These are phyloP conservation scores for Drosophila tristis DNA, from an alignment of 1,140 invertebrate genomes.

Conservation along the genomic window DNA sequence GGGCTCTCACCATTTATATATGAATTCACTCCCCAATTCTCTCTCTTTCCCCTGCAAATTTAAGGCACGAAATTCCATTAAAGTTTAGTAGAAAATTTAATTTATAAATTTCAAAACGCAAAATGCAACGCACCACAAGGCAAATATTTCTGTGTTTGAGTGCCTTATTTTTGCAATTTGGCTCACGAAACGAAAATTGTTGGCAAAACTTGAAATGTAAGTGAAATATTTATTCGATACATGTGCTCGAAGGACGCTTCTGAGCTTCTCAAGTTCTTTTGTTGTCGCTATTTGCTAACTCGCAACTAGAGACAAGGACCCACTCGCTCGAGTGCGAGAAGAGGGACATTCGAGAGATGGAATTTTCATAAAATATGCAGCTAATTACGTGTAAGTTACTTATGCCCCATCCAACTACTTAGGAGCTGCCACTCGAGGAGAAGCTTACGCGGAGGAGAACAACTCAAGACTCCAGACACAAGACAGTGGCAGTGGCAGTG, in stretches of 20 bases:
- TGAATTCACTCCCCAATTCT: too few species aligned
- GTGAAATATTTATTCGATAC: conserved; percentile 24
- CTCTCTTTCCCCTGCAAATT: too few species aligned
- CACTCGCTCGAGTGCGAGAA: neutral
- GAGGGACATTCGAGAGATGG: conserved; percentile 15
- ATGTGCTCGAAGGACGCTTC: neutral
- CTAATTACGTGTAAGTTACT: conserved; percentile 75
- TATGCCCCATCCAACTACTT: conserved; percentile 36
- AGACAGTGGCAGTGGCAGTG: conserved; percentile 14
- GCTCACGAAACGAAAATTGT: neutral
- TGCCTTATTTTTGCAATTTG: neutral
- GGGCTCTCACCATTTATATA: too few species aligned
- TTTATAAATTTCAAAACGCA: too few species aligned
- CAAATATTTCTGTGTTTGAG: neutral
- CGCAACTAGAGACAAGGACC: neutral
- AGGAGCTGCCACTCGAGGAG: conserved; percentile 5
- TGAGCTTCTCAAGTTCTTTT: conserved; percentile 26
- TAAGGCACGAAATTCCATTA: too few species aligned
- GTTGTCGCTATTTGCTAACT: conserved; percentile 33
- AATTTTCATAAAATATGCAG: conserved; percentile 74
- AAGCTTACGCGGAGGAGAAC: neutral
- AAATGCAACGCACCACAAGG: too few species aligned
- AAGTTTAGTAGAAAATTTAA: too few species aligned
- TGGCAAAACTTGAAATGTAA: conserved; percentile 10
- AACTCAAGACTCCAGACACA: conserved; percentile 13